Conservation (phyloP, 2,888 invertebrate species). For the Sipha maydis region DNA sequence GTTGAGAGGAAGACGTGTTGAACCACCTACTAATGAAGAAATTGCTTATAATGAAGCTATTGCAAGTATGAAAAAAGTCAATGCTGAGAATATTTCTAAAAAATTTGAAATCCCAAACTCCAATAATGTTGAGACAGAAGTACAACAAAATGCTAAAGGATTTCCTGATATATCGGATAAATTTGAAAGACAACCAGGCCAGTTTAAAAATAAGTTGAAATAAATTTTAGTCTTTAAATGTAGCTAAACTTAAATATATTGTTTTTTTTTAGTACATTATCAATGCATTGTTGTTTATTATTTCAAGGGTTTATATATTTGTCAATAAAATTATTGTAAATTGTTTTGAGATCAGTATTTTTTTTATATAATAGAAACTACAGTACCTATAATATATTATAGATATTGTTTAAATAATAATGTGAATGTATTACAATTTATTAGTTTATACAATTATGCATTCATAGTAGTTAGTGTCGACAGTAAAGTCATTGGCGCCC, state of each 20-base stretch:
- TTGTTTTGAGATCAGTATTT: no score
- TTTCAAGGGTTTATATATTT: neutral
- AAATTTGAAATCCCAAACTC: conserved; percentile 68
- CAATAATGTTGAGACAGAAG: conserved; percentile 67
- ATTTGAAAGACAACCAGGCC: conserved; percentile 52
- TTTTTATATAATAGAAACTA: no score
- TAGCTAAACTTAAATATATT: neutral
- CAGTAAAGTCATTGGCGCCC: no score
- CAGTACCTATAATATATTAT: no score
- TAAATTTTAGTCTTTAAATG: neutral
- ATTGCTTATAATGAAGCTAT: conserved; percentile 77
- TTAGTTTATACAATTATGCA: no score
- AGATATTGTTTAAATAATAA: no score
- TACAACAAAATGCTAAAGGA: conserved; percentile 35
- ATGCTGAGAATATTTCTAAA: conserved; percentile 77
- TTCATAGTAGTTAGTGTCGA: no score
- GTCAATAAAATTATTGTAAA: neutral
- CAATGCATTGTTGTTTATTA: neutral
- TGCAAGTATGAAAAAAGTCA: conserved; percentile 78
- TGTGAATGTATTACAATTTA: no score
- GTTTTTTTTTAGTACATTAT: neutral
- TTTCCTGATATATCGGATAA: conserved; percentile 39
- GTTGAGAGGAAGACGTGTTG: conserved; percentile 76
- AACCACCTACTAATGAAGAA: conserved; percentile 80
- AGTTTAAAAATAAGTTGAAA: conserved; percentile 31